Evolutionary conservation across 2,888 invertebrate species (phyloP), one percentile per base, ranked within the genome.

Genomic region (Halictus ligatus): DNA sequence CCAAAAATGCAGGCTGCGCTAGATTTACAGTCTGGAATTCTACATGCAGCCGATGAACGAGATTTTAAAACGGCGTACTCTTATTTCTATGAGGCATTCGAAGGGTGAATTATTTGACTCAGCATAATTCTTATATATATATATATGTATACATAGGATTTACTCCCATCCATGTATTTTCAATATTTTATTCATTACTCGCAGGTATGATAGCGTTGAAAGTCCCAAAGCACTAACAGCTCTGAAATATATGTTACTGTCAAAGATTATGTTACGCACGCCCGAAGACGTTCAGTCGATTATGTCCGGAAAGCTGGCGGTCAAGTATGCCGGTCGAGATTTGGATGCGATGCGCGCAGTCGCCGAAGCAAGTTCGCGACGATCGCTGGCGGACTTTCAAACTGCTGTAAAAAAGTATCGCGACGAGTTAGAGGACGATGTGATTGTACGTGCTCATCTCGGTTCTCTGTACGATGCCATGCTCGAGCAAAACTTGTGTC

Each of bases 41-140:
- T 99, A 81, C 99, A 99, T 96, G 99, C 99, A 15, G 99, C 99
- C n/a, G 99, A 99, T 95, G 99, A 99, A 95, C 97, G 98, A 92
- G 99, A 99, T 95, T 99, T 99, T 95, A 99, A 99, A 96, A 99
- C 99, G 83, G 99, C 99, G 73, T 99, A 99, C 96, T 99, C 99
- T 81, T 99, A 99, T 95, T 99, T 99, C 95, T 99, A 99, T 95
- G 99, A 99, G 96, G 99, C 99, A 21, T 99, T 99, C 95, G 99
- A 99, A 96, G 99, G 99, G 91, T 99, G 98, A 3, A 40, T 75
- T 60, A 7, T 71, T n/a, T 0, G 8, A 1, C 6, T 40, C 10
- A 3, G 29, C 40, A 35, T 21, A 18, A 15, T 58, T 25, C 0
- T 35, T 21, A 13, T 8, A 13, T 46, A 46, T 21, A 13, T 8